Conservation (phyloP, 2,888 invertebrate genomes). For the Lobophora halterata region DNA sequence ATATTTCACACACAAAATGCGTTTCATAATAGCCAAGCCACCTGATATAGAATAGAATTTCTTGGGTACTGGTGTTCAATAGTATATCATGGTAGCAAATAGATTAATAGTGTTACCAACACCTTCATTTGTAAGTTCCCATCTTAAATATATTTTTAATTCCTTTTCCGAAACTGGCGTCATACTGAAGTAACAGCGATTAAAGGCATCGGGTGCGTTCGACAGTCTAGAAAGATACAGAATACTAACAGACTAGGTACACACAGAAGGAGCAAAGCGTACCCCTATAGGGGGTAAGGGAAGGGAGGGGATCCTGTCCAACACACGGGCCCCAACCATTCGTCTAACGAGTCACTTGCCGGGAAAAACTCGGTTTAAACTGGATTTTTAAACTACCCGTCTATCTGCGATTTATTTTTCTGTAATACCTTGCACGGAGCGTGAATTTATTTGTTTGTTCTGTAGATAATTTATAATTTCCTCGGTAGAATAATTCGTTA, state of each 20-base stretch:
- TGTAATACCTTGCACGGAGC: constrained; percentile 26
- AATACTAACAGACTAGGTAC: constrained; percentile 21
- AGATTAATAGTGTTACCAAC: too few species aligned
- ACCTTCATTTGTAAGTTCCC: too few species aligned
- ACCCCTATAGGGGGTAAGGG: constrained; percentile 19
- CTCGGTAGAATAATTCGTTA: constrained; percentile 7
- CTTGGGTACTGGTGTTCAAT: too few species aligned
- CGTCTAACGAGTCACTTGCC: constrained; percentile 60
- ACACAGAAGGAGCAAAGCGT: constrained; percentile 41
- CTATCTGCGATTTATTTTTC: constrained; percentile 32
- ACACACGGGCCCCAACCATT: constrained; percentile 55
- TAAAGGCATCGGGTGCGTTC: constrained; percentile 70
- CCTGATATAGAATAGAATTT: too few species aligned
- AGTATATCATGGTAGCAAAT: too few species aligned
- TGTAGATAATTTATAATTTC: constrained; percentile 13
- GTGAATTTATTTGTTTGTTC: constrained; percentile 22
- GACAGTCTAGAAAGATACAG: constrained; percentile 51
- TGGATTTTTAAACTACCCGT: constrained; percentile 43
- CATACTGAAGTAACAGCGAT: constrained; percentile 25
- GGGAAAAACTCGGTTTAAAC: constrained; percentile 45
- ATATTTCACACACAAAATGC: too few species aligned
- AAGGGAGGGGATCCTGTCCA: constrained; percentile 49
- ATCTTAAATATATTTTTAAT: constrained; percentile 9
- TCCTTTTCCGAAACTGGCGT: constrained; percentile 8
- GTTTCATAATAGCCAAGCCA: too few species aligned